Percentiles rank a stretch among this genome's conserved stretches.
These are phyloP conservation scores for Hylomyscus alleni DNA, from an alignment of 2,797 vertebrate species.

Conservation along the genomic window DNA sequence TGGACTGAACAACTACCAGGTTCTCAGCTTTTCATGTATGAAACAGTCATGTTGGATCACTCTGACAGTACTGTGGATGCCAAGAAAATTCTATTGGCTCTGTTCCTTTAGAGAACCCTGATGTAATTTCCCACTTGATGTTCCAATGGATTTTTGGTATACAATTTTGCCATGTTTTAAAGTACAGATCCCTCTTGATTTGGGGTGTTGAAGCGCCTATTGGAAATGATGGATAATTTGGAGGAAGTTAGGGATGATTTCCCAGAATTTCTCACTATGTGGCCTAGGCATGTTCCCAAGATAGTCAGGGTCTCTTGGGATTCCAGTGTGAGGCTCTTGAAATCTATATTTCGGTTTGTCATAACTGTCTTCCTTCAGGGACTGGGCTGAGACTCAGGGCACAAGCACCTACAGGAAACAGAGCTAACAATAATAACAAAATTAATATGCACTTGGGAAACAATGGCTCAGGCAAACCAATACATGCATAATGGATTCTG, in stretches of 20 bases:
- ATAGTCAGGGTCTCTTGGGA: neutral
- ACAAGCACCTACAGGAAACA: constrained; percentile 11
- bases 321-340: neutral
- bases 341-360: neutral
- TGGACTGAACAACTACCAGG: neutral
- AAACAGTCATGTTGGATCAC: neutral
- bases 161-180: neutral
- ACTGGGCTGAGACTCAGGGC: neutral
- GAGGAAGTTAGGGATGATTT: neutral
- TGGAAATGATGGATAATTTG: neutral
- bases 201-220: neutral
- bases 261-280: neutral
- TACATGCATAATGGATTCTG: constrained; percentile 73
- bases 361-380: neutral
- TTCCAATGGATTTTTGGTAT: neutral
- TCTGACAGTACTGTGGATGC: neutral
- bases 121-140: neutral
- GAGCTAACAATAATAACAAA: constrained; percentile 71
- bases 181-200: neutral
- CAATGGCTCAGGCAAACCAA: constrained; percentile 67
- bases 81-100: neutral
- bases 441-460: constrained; percentile 73
- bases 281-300: neutral
- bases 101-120: neutral
- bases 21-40: neutral